Percentiles rank a stretch among this genome's conserved stretches.
phyloP scores from a whole-genome alignment of 30 jellyfish, hydroid and myxozoan species.

The Sanderia malayensis region DNA sequence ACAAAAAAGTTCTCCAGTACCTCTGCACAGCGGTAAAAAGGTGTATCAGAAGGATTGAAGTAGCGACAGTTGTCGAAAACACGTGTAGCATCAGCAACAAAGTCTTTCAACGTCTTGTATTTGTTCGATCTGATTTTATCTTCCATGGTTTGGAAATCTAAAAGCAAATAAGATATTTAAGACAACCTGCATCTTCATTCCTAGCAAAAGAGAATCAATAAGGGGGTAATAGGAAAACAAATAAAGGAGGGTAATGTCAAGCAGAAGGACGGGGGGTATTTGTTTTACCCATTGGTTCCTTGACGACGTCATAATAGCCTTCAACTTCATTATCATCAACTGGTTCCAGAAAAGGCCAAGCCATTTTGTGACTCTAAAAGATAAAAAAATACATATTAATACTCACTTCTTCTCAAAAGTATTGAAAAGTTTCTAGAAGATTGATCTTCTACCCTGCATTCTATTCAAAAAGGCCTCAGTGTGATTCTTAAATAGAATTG shows the following conservation, averaged over 20 bases:
- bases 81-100: conserved; percentile 94
- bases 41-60: conserved; percentile 90
- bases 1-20: conserved; percentile 93
- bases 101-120: conserved; percentile 74
- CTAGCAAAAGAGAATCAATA: too few species aligned
- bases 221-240: too few species aligned
- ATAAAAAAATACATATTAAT: neutral
- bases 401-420: too few species aligned
- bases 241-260: too few species aligned
- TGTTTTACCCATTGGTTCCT: conserved; percentile 96
- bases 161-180: neutral
- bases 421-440: too few species aligned
- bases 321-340: conserved; percentile 79
- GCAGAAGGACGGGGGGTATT: too few species aligned
- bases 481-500: too few species aligned
- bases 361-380: conserved; percentile 96
- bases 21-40: conserved; percentile 96
- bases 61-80: conserved; percentile 94
- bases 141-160: conserved; percentile 91
- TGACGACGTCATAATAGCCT: conserved; percentile 75
- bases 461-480: too few species aligned
- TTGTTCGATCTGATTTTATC: conserved; percentile 54
- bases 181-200: too few species aligned
- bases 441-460: too few species aligned
- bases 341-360: conserved; percentile 98